Evolutionary conservation across 2,113 vertebrate genomes (phyloP), one percentile per base, ranked within the genome.

Genomic region (Albula glossodonta): DNA sequence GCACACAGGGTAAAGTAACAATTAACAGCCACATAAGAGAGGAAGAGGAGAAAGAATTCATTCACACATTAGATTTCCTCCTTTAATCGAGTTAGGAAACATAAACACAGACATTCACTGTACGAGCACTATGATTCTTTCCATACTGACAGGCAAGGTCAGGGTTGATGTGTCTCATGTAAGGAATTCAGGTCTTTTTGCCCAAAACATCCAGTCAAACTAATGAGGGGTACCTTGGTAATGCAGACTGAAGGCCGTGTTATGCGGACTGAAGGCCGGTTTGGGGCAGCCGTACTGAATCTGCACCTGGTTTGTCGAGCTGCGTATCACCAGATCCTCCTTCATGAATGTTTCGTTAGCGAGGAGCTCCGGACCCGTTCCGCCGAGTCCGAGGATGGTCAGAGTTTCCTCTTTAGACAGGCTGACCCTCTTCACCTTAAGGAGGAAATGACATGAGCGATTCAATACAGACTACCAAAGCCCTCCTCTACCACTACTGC

Each of bases 291-390:
- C 96, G 80, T 97, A 97, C 90, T 97, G 95, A 89, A 97, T 96
- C 89, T 96, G 94, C 88, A 98, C 95, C 90, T 96, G 95, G 89
- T 98, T 98, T 92, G 97, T 97, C 56, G 96, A 94, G 70, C 97
- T 98, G 80, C 97, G 97, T 81, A 98, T 97, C 90, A 98, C 97
- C 92, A 97, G 97, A 86, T 97, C 97, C 91, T 97, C 97, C 80
- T 95, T 96, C 91, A 98, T 96, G 88, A 98, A 94, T 0, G 96
- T 97, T 87, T 97, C 96, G 53, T 98, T 98, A 91, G 97, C 97
- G 87, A 98, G 91, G 78, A 97, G 92, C 88, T 96, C 94, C 0
- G 94, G 95, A 22, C 90, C 94, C 74, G 93, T 91, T 1, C 95
- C 94, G 49, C 96, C 96, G 1, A 96, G 90, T 0, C 96, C 96